Evolutionary conservation across 2,888 invertebrate genomes (phyloP).

Genomic region (Zaprionus bogoriensis): DNA sequence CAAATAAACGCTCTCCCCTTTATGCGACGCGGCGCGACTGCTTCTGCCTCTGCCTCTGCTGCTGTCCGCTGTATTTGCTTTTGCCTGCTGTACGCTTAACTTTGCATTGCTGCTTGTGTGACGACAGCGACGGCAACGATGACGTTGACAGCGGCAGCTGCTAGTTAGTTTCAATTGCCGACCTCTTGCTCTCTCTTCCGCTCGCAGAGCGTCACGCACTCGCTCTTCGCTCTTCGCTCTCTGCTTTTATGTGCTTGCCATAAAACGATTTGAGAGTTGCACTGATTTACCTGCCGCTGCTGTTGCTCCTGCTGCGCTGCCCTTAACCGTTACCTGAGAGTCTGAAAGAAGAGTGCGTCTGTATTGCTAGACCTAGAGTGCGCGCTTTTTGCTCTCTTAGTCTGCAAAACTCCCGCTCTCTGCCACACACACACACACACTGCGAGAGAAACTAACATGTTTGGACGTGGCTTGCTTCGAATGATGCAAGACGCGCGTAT

Average conservation of each 20-base stretch:
- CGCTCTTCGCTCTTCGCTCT: slow-evolving; percentile 26
- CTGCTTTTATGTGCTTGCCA: slow-evolving; percentile 5
- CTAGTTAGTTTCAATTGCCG: slow-evolving; percentile 16
- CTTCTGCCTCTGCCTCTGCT: not conserved
- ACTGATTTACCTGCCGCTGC: slow-evolving; percentile 22
- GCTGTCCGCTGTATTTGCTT: slow-evolving; percentile 10
- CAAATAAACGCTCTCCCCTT: slow-evolving; percentile 43
- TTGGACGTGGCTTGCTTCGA: slow-evolving; percentile 16
- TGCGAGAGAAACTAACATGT: not conserved
- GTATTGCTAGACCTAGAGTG: slow-evolving; percentile 9
- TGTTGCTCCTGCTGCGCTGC: not conserved
- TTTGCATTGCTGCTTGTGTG: slow-evolving; percentile 43
- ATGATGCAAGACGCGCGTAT: slow-evolving; percentile 59
- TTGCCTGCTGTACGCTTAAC: slow-evolving; percentile 37
- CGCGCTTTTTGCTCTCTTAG: not conserved
- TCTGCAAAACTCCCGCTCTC: slow-evolving; percentile 4
- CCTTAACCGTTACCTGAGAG: slow-evolving; percentile 10
- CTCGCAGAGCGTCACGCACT: slow-evolving; percentile 29
- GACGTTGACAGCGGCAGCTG: slow-evolving; percentile 32
- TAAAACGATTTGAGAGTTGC: slow-evolving; percentile 7
- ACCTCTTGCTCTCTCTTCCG: slow-evolving; percentile 10
- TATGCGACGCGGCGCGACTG: slow-evolving; percentile 42
- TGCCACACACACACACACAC: not conserved
- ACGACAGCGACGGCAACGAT: not conserved
- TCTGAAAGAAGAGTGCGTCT: slow-evolving; percentile 17